Evolutionary conservation across 2,888 invertebrate species (phyloP).

Genomic region (Acrobeloides nanus): DNA sequence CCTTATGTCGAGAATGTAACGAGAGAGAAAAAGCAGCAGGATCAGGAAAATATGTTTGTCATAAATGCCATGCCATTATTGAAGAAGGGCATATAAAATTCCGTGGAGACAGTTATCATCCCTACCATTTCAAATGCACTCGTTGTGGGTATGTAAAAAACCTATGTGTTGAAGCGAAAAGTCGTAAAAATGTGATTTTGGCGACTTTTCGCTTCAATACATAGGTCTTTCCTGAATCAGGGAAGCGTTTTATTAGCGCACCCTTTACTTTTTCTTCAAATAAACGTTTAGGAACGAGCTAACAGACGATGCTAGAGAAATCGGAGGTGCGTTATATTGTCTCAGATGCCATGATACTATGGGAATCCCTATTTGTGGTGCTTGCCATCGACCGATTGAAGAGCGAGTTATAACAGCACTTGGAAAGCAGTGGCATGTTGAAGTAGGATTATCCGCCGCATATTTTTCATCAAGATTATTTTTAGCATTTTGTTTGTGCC

Average conservation of each 20-base stretch:
- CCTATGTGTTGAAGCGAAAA: conserved; percentile 8
- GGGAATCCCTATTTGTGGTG: conserved; percentile 99
- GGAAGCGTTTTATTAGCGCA: too few species aligned
- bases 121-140: conserved; percentile 96
- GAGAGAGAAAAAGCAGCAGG: conserved; percentile 89
- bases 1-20: conserved; percentile 88
- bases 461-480: conserved; percentile 27
- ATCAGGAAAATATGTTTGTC: conserved; percentile 77
- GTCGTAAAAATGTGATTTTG: background rate
- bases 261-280: too few species aligned
- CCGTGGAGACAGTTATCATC: conserved; percentile 89
- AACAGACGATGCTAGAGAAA: conserved; percentile 89
- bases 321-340: conserved; percentile 81
- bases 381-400: conserved; percentile 91
- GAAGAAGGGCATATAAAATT: conserved; percentile 60
- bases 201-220: background rate
- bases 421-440: conserved; percentile 97
- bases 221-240: too few species aligned
- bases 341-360: conserved; percentile 97
- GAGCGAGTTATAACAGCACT: conserved; percentile 95
- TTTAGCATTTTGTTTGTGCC: conserved; percentile 94
- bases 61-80: conserved; percentile 62
- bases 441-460: conserved; percentile 60
- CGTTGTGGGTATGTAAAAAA: conserved; percentile 55
- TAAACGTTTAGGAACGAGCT: conserved; percentile 74